Evolutionary conservation across 2,888 invertebrate genomes (phyloP), one percentile per base, ranked within the genome.

Genomic region (Stegophylla sp.): DNA sequence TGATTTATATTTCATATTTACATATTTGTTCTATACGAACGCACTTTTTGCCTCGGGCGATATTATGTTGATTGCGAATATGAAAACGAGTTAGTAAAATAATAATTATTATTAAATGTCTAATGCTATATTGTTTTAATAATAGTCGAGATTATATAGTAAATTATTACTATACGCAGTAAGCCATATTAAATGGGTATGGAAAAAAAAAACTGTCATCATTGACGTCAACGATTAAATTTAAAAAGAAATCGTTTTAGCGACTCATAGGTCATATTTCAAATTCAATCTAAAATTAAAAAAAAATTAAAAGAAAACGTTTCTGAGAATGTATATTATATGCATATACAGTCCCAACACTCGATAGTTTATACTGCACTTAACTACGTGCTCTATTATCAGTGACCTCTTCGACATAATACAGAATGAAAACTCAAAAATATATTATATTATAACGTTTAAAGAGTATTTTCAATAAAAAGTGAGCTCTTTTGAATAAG

Each of bases 1-100:
- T 75, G 51, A 75, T 75, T 75, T 75, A 64, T 75, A 74, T 34
- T 51, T 63, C 20, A 41, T 75, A 75, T 75, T 75, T 64, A 75
- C 74, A 75, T 75, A 75, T 75, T 64, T 41, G 48, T 63, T 51
- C 34, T 45, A 12, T 15, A 43, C 43, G 45, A 34, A 48, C 73
- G 28, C 20, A 74, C 23, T 74, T 20, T 63, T 61, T 12, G 61
- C 74, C 74, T 63, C 20, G 63, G 74, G 74, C 20, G 17, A 51
- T 63, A 75, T 9, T 45, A 45, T 59, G 28, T 28, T 26, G 73
- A 74, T 74, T 63, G 74, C 63, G 41, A 64, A 41, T 63, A 74
- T 10, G 23, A 63, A 64, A 75, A 75, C 74, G 12, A 63, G 74
- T 75, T 51, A 7, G 34, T 63, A 61, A 20, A 64, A 75, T 48